Percentiles rank a stretch among this genome's conserved stretches.
Conservation (phyloP, 2,888 invertebrate species). For the Geophilus truncorum region DNA sequence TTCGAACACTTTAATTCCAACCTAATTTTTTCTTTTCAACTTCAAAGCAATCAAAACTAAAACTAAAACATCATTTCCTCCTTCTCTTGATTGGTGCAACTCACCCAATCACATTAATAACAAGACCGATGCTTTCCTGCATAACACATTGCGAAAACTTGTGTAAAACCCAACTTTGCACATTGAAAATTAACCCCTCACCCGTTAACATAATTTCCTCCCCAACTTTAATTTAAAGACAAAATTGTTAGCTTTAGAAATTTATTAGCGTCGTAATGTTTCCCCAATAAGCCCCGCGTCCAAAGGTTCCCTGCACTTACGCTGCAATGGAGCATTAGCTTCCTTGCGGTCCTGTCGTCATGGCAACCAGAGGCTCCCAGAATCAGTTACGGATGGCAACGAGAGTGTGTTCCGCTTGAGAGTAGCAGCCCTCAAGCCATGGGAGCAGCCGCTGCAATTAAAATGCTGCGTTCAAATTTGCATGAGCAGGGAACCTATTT, state of each 20-base stretch:
- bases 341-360: neutral
- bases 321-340: neutral
- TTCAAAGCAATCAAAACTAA: no score
- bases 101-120: no score
- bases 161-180: no score
- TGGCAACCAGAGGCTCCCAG: neutral
- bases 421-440: neutral
- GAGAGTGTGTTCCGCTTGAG: conserved; percentile 7
- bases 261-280: conserved; percentile 12
- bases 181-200: neutral
- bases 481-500: conserved; percentile 30
- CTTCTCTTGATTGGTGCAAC: no score
- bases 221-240: neutral
- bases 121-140: no score
- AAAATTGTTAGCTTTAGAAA: conserved; percentile 6
- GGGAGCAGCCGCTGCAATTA: conserved; percentile 30
- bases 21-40: no score
- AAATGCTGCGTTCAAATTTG: conserved; percentile 31
- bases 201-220: neutral
- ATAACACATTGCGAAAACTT: no score
- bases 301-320: neutral
- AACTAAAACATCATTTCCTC: no score
- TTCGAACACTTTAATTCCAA: no score
- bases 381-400: conserved; percentile 1
- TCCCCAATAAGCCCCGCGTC: neutral